Base-by-base conservation (phyloP, 1,140 invertebrate species). In the Chionoecetes opilio region DNA sequence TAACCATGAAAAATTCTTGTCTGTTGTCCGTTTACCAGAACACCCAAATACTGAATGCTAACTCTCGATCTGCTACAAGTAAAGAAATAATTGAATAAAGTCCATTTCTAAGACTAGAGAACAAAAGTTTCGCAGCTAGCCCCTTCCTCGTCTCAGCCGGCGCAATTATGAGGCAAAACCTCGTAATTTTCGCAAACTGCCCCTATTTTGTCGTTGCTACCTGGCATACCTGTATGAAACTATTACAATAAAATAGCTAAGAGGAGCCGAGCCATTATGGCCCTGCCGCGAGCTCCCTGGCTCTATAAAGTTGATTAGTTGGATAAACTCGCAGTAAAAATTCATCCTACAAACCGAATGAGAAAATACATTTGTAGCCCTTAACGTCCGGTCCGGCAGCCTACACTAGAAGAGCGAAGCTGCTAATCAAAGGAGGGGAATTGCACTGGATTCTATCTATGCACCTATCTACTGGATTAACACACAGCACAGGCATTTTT, bases 181-280 rank as follows among this genome's bases (percentile, higher is more conserved):
- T 91, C 89, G 32, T 91, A 31, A n/a, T n/a, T 91, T 91, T 75
- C 31, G 46, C 63, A 31, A 91, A 91, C 46, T 91, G 89, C 89
- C 89, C 46, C 75, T 91, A 75, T 91, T n/a, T n/a, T n/a, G n/a
- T n/a, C n/a, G n/a, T n/a, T n/a, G n/a, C n/a, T 91, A 91, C 38
- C 32, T n/a, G 41, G 41, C 89, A 46, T 91, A n/a, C 41, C 89
- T 91, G 89, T 91, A n/a, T 91, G 89, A 91, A n/a, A 91, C 89
- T 91, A 91, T 91, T 91, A 91, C 89, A 91, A 91, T 91, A 91
- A 91, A 91, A 91, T 91, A 53, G 31, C 63, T 75, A 91, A 31
- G 46, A 91, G n/a, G 46, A 46, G 53, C 89, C n/a, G n/a, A n/a
- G n/a, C n/a, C n/a, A 91, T 91, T 91, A 91, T 32, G 38, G 53